These are phyloP conservation scores for Ecdyonurus torrentis DNA, from an alignment of 2,888 invertebrate genomes.

Conservation along the genomic window DNA sequence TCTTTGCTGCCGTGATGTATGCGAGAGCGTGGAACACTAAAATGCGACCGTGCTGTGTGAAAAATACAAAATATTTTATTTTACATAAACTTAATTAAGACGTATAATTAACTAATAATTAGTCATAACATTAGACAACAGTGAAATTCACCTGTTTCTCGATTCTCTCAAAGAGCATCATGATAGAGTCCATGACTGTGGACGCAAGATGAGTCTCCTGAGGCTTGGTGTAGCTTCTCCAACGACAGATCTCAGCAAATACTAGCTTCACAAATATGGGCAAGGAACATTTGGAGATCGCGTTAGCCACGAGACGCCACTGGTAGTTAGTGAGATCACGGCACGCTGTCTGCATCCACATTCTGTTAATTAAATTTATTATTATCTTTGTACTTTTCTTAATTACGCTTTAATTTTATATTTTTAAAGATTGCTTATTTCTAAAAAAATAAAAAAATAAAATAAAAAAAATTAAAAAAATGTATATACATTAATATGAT, in stretches of 20 bases:
- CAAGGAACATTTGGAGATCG: slow-evolving; percentile 79
- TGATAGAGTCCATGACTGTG: slow-evolving; percentile 93
- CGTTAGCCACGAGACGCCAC: slow-evolving; percentile 87
- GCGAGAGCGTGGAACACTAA: slow-evolving; percentile 86
- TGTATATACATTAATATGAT: background rate
- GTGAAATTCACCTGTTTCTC: slow-evolving; percentile 57
- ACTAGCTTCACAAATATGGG: slow-evolving; percentile 96
- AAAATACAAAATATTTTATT: background rate
- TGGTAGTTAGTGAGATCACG: slow-evolving; percentile 83
- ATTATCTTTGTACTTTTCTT: too few species aligned
- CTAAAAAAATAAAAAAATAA: background rate
- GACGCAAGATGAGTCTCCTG: slow-evolving; percentile 84
- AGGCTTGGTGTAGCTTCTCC: slow-evolving; percentile 91
- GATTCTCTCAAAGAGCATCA: slow-evolving; percentile 89
- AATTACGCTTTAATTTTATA: too few species aligned
- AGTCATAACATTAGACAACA: background rate
- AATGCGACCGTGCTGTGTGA: slow-evolving; percentile 61
- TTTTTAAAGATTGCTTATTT: too few species aligned
- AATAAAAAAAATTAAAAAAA: background rate
- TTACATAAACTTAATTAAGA: background rate
- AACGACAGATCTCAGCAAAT: slow-evolving; percentile 91
- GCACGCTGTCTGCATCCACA: slow-evolving; percentile 85
- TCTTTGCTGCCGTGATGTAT: slow-evolving; percentile 94
- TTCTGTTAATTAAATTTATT: too few species aligned
- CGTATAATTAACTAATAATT: background rate